Conservation (phyloP, 2,113 vertebrate species). For the Osmerus mordax region DNA sequence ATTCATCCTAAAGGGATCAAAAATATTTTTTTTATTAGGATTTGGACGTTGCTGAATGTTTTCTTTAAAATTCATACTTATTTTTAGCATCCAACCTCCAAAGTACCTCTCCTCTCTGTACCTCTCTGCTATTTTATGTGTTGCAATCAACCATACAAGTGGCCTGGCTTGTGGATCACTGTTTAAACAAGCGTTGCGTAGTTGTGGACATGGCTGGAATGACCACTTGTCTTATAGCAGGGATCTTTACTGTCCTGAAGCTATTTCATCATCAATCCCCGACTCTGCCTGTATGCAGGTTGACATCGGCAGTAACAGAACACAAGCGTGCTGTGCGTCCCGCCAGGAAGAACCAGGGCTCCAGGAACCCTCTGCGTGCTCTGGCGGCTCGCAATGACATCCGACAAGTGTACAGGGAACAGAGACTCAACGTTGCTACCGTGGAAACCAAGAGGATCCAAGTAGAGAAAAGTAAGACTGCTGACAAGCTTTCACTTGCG, state of each 20-base stretch:
- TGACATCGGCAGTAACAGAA: slow-evolving; percentile 69
- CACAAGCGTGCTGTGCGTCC: slow-evolving; percentile 76
- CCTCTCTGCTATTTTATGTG: no score
- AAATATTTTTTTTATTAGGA: no score
- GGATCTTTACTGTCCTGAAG: not conserved
- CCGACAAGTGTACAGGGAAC: slow-evolving; percentile 75
- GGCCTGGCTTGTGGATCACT: no score
- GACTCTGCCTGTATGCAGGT: slow-evolving; percentile 43
- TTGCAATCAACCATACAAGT: no score
- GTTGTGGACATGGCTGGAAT: no score
- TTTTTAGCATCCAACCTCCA: no score
- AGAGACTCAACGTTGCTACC: slow-evolving; percentile 73
- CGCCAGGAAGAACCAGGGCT: slow-evolving; percentile 66
- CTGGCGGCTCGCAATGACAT: slow-evolving; percentile 76
- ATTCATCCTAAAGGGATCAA: no score
- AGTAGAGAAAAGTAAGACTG: slow-evolving; percentile 72
- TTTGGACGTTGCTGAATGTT: no score
- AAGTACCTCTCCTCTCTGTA: no score
- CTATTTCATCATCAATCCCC: not conserved
- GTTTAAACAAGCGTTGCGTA: no score
- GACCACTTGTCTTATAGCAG: no score
- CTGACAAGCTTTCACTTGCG: not conserved
- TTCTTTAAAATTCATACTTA: no score
- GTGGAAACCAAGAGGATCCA: slow-evolving; percentile 78
- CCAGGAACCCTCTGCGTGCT: slow-evolving; percentile 75